Base-by-base conservation (phyloP, 2,113 vertebrate genomes). In the zebrafish (Danio rerio) region DNA sequence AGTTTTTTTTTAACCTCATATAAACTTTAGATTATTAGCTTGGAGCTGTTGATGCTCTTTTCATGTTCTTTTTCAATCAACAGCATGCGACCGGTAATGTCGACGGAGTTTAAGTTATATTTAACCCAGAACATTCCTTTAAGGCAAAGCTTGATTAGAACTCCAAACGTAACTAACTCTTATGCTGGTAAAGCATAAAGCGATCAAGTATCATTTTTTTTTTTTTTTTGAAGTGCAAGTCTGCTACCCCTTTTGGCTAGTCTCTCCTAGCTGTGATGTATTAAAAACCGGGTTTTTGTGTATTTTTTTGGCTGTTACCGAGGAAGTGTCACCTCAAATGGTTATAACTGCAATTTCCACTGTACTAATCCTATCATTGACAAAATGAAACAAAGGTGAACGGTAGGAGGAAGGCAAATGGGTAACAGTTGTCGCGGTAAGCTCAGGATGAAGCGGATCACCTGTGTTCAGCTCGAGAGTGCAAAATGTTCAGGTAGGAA, bases 401-500 rank as follows among this genome's bases (percentile, higher is more conserved):
- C 18, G 13, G 63, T 50, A 59, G 20, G 66, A 61, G 58, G 49
- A 45, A 31, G 59, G 55, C 69, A 80, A 75, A 47, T n/a, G 63
- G 71, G 81, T 70, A 50, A 83, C 76, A 78, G 61, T 76, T 74
- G 56, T 18, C 80, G 69, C 20, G 15, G n/a, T 85, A 40, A 65
- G 76, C 76, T 78, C 76, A 78, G 76, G 61, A 71, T 68, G 63
- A 81, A 78, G 58, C 56, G 40, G 72, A 79, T 53, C 65, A 81
- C 78, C 73, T 58, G 68, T 62, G 78, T 84, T 81, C 72, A 66
- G 55, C 63, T 83, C 50, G 68, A 84, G 80, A 84, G 85, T 84
- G 82, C 74, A 84, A 86, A 81, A 79, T 79, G 40, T 81, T 81
- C 65, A 58, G 49, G 45, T 69, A 81, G 65, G 74, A 86, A 81